Evolutionary conservation across 2,888 invertebrate species (phyloP), one percentile per base, ranked within the genome.

Genomic region (Pelosia muscerda): DNA sequence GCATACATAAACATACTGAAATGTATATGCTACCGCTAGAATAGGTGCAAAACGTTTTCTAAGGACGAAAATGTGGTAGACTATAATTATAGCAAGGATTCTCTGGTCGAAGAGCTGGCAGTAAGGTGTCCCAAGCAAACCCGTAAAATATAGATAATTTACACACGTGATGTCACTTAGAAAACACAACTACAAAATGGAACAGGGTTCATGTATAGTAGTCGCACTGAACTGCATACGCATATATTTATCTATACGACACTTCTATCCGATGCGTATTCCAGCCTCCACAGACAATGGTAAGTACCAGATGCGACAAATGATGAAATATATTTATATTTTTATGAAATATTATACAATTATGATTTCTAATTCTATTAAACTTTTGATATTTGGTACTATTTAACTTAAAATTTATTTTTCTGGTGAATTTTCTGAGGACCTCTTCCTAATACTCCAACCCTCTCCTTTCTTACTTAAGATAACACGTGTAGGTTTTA

Each of bases 181-280:
- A 49, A 49, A 49, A 49, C 49, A n/a, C 9, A 53, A 58, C 5
- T 58, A 34, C 19, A 25, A 53, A 56, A 62, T 57, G 11, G n/a
- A n/a, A n/a, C n/a, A n/a, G n/a, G n/a, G n/a, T n/a, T n/a, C n/a
- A n/a, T n/a, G n/a, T n/a, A n/a, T n/a, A n/a, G n/a, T n/a, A n/a
- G n/a, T n/a, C n/a, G 61, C 69, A 58, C 65, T 64, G 74, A 80
- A 74, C 58, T 63, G 69, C 77, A 78, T 38, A 38, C 59, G 15
- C 38, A 81, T 63, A 55, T 38, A 63, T 63, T 78, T 72, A 76
- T 76, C 84, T 78, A 78, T 68, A 60, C 78, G 78, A 72, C 81
- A 79, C 79, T 78, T 81, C 78, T 72, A 78, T 66, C 55, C 68
- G 67, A 69, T 72, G 67, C 66, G 73, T 70, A 65, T 61, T 71